Conservation (phyloP, 2,113 vertebrate species). For the Budorcas taxicolor region DNA sequence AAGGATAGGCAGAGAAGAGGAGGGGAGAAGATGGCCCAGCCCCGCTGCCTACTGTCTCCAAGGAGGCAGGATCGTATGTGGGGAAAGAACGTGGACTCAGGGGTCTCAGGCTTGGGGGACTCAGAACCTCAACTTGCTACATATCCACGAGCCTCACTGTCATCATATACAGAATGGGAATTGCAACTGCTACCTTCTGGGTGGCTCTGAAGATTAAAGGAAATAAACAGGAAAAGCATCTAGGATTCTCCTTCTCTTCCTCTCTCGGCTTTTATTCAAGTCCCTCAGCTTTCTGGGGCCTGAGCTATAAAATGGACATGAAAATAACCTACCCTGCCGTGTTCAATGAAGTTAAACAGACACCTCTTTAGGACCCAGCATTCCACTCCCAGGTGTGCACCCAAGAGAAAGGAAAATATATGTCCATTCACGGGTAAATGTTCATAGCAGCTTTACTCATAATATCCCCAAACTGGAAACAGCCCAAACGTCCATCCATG, state of each 20-base stretch:
- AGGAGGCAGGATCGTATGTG: not conserved
- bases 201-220: not conserved
- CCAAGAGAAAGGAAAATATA: not conserved
- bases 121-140: not conserved
- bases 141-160: not conserved
- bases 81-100: not conserved
- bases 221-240: not conserved
- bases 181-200: not conserved
- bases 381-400: not conserved
- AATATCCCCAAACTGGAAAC: not conserved
- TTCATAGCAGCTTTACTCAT: not conserved
- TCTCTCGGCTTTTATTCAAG: not conserved
- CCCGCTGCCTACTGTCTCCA: not conserved
- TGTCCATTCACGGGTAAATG: not conserved
- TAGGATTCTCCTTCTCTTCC: not conserved
- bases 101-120: not conserved
- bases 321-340: not conserved
- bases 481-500: accelerated
- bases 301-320: not conserved
- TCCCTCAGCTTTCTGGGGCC: not conserved
- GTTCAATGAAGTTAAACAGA: not conserved
- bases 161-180: not conserved
- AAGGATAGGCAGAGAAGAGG: not conserved
- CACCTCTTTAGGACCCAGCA: not conserved
- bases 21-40: accelerated